phyloP scores from a whole-genome alignment of 2,888 invertebrate species.

The Trichacis sp. region DNA sequence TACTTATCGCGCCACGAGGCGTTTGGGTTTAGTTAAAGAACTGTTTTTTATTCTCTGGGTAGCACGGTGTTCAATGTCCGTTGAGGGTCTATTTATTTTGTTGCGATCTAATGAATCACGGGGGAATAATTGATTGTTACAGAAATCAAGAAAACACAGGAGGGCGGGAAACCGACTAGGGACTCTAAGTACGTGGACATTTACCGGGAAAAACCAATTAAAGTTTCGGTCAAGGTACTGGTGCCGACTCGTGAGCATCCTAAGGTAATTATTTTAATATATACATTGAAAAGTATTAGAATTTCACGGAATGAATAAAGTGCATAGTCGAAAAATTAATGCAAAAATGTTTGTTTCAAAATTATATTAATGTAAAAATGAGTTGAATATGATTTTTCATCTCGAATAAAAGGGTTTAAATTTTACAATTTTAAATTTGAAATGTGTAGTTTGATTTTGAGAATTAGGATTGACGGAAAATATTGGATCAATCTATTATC shows the following conservation, averaged over 20 bases:
- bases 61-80: too few species aligned
- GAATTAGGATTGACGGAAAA: too few species aligned
- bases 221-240: constrained; percentile 79
- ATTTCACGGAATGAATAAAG: too few species aligned
- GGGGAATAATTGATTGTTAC: constrained; percentile 53
- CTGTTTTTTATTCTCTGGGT: neutral
- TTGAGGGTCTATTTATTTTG: neutral
- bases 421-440: too few species aligned
- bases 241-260: constrained; percentile 82
- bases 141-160: constrained; percentile 83
- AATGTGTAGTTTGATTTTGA: too few species aligned
- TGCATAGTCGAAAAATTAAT: too few species aligned
- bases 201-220: constrained; percentile 80
- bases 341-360: too few species aligned
- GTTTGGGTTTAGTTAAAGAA: neutral
- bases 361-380: too few species aligned
- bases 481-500: too few species aligned
- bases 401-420: too few species aligned
- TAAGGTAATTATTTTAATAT: constrained; percentile 70
- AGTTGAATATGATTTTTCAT: too few species aligned
- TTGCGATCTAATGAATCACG: constrained; percentile 32
- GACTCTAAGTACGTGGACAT: constrained; percentile 82
- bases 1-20: constrained; percentile 13
- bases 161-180: constrained; percentile 76
- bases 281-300: too few species aligned